Base-by-base conservation (phyloP, 1,140 invertebrate species). In the Zaprionus africanus region DNA sequence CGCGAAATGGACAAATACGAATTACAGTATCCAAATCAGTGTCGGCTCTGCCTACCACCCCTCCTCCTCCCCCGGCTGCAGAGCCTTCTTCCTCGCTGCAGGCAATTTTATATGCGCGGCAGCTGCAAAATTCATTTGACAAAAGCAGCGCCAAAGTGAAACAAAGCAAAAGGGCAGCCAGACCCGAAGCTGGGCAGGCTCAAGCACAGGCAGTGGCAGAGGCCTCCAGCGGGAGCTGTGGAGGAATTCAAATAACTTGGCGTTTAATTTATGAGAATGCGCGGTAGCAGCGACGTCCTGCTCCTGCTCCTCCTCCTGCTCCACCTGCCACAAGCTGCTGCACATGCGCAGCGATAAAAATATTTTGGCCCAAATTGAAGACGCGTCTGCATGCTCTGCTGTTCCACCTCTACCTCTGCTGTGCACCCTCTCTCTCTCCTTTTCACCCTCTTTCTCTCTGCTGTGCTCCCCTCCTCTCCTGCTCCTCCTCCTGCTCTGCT, bases 181-280 rank as follows among this genome's bases (percentile, higher is more conserved):
- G 61, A 63, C 12, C 41, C 2, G 41, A 41, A 2, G 13, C 38
- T 41, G 38, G 38, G 6, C 13, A 41, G 38, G 38, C 38, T 15
- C 38, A 41, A 15, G 15, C 38, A 4, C 17, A 22, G 17, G n/a
- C 24, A 49, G 43, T 13, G n/a, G 24, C 7, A 38, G 26, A 6
- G 36, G 12, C 43, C 17, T 26, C 24, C 56, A 72, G 28, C n/a
- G 46, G 46, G 19, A 51, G 19, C 54, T 69, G 72, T 31, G 51
- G 65, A 74, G 74, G 85, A 90, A 90, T 90, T 90, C 85, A 90
- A 90, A 90, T 90, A 90, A 90, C 85, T 85, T 90, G 85, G 85
- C 85, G 76, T 90, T 90, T 90, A 90, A 90, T 90, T 90, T 90
- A 90, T 90, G 85, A 81, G 85, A 90, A 90, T 90, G 86, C 85